Conservation (phyloP, 2,113 vertebrate genomes). For the Numida meleagris region DNA sequence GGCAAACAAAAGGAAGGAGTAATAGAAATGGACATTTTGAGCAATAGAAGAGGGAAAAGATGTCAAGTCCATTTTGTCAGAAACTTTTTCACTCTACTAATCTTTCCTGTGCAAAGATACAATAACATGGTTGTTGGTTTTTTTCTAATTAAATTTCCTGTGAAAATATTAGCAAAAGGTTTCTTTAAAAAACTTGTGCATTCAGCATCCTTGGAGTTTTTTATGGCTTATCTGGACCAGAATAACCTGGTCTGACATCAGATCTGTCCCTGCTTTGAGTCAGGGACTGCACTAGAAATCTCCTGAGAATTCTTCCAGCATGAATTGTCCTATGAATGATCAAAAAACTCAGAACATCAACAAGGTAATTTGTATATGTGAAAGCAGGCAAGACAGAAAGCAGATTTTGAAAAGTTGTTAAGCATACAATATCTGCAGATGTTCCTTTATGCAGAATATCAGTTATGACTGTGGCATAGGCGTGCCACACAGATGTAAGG, state of each 20-base stretch:
- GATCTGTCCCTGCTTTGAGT: not conserved
- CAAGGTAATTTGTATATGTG: not conserved
- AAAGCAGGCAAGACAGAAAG: not conserved
- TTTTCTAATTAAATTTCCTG: not conserved
- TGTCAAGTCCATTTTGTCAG: slow-evolving; percentile 47
- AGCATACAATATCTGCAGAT: not conserved
- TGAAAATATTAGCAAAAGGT: not conserved
- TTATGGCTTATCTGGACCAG: not conserved
- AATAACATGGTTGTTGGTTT: not conserved
- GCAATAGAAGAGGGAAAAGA: slow-evolving; percentile 22
- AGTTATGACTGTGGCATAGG: not conserved
- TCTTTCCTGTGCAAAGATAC: not conserved
- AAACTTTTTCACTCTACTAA: not conserved
- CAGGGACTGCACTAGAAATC: not conserved
- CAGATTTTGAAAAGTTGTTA: not conserved
- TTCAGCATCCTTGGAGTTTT: not conserved
- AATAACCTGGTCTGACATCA: not conserved
- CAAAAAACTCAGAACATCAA: not conserved
- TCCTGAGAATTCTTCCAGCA: not conserved
- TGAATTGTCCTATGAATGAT: not conserved
- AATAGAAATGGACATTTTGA: slow-evolving; percentile 33
- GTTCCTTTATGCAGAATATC: not conserved
- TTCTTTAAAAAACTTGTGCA: not conserved
- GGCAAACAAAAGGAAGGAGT: slow-evolving; percentile 20
- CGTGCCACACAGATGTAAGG: not conserved